phyloP scores from a whole-genome alignment of 1,140 invertebrate genomes.

The Aphis gossypii region DNA sequence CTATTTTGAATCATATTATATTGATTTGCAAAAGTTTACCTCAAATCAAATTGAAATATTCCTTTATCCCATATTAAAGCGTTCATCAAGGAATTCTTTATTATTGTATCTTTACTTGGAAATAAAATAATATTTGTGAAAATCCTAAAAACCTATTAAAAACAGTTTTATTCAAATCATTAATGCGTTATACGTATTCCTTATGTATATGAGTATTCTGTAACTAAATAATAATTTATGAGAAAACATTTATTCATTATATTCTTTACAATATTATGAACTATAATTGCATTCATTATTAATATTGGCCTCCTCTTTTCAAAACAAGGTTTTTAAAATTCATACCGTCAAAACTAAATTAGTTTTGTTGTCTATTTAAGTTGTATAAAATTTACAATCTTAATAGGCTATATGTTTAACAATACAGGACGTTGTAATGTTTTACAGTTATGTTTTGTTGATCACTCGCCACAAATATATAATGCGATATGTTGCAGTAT shows the following conservation, averaged over 20 bases:
- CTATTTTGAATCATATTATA: not conserved
- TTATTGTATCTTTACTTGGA: not conserved
- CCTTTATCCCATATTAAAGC: not conserved
- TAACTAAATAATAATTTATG: not conserved
- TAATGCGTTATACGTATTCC: not conserved
- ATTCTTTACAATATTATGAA: not conserved
- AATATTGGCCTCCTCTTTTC: constrained; percentile 15
- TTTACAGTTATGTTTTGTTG: constrained; percentile 24
- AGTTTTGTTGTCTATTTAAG: not conserved
- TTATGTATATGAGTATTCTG: not conserved
- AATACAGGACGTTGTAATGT: not conserved
- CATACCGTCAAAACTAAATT: constrained; percentile 18
- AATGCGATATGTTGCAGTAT: not conserved
- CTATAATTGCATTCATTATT: constrained; percentile 7
- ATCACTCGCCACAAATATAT: not conserved
- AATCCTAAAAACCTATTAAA: not conserved
- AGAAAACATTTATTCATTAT: not conserved
- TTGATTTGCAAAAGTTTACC: not conserved
- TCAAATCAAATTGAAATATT: not conserved
- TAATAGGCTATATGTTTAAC: not conserved
- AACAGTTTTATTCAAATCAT: not conserved
- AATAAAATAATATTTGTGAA: not conserved
- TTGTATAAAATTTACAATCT: not conserved
- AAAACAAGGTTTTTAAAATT: not conserved
- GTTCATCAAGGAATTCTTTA: not conserved